Percentiles rank a stretch among this genome's conserved stretches.
Evolutionary conservation across 2,113 vertebrate species (phyloP).

Genomic region (Psittacula cyanocephala): DNA sequence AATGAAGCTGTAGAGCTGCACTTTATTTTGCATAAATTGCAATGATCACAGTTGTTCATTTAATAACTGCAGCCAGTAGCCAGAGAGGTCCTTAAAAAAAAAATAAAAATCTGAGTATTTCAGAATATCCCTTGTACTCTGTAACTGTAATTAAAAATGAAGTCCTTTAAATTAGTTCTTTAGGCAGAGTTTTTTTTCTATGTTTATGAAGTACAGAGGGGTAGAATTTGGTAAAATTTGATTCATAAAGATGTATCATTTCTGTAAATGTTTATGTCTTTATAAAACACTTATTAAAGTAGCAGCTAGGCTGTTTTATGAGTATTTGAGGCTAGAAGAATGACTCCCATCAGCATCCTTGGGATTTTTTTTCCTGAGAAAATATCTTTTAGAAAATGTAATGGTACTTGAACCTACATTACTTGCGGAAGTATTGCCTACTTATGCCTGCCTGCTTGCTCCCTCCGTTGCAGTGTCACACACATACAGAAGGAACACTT

Average conservation of each 20-base stretch:
- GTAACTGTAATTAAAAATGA: not conserved
- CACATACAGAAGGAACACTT: not conserved
- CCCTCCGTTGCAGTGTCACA: not conserved
- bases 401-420: not conserved
- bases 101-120: not conserved
- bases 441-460: not conserved
- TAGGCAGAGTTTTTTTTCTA: not conserved
- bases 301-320: not conserved
- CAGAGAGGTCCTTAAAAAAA: not conserved
- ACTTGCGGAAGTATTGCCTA: not conserved
- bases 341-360: not conserved
- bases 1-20: not conserved
- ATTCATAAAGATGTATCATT: not conserved
- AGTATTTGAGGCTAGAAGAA: not conserved
- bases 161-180: not conserved
- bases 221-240: not conserved
- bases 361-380: not conserved
- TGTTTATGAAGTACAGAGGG: not conserved
- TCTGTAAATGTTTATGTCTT: not conserved
- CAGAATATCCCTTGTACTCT: not conserved
- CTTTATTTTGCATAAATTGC: not conserved
- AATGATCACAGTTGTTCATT: slow-evolving; percentile 3
- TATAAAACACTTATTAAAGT: not conserved
- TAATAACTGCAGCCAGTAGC: not conserved
- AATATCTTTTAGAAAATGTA: not conserved